These are phyloP conservation scores for Patiria miniata DNA, from an alignment of 35 echinoderm and acorn worm genomes.

Conservation along the genomic window DNA sequence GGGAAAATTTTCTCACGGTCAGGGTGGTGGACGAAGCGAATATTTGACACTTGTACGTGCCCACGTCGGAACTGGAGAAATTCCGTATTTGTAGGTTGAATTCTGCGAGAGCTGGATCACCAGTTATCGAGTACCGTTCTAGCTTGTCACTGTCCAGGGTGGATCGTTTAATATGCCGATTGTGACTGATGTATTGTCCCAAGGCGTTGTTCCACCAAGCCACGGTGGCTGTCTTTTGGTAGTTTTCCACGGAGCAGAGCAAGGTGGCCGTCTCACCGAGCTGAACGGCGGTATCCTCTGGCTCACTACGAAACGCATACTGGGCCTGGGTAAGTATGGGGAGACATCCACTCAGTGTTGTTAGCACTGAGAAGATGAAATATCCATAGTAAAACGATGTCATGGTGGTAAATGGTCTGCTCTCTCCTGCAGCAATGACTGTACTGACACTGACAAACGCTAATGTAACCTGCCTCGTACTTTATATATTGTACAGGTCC, in stretches of 20 bases:
- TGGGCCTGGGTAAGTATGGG: background rate
- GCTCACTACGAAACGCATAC: background rate
- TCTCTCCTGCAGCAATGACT: too few relatives aligned
- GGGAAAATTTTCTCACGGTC: background rate
- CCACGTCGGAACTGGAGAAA: background rate
- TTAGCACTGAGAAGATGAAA: too few relatives aligned
- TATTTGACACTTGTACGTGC: background rate
- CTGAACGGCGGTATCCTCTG: background rate
- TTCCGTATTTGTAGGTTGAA: slow-evolving; percentile 2
- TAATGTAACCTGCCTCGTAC: too few relatives aligned
- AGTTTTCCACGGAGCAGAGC: background rate
- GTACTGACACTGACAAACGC: too few relatives aligned
- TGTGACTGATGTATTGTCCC: background rate
- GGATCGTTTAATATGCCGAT: background rate
- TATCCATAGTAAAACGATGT: too few relatives aligned
- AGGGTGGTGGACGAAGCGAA: background rate
- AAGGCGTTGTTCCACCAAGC: background rate
- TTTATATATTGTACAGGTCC: too few relatives aligned
- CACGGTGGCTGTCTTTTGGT: background rate
- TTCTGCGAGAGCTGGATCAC: background rate
- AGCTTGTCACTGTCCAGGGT: background rate
- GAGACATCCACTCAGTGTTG: too few relatives aligned
- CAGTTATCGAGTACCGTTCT: background rate
- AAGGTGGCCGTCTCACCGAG: background rate
- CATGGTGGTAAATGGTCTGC: too few relatives aligned